These are phyloP conservation scores for Andrena hattorfiana DNA, from an alignment of 2,888 invertebrate genomes.

Conservation along the genomic window DNA sequence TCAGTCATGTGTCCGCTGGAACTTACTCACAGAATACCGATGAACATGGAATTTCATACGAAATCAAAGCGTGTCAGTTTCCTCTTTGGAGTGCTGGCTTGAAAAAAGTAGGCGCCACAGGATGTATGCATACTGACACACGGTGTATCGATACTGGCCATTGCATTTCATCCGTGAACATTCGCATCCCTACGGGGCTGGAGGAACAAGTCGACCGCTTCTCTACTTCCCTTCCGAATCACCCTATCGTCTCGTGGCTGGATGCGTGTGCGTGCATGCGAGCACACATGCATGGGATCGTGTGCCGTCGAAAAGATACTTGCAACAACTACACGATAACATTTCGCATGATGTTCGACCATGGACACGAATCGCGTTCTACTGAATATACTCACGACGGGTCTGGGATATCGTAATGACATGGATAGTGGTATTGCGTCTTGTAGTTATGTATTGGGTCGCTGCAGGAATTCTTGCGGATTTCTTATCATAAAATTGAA, in stretches of 20 bases:
- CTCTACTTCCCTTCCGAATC: constrained; percentile 42
- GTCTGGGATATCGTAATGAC: constrained; percentile 60
- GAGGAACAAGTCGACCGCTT: constrained; percentile 19
- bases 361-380: constrained; percentile 38
- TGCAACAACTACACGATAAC: constrained; percentile 27
- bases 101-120: constrained; percentile 40
- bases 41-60: constrained; percentile 32
- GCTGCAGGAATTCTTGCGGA: no score
- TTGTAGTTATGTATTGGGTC: constrained; percentile 32
- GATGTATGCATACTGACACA: constrained; percentile 42
- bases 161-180: constrained; percentile 72
- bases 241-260: constrained; percentile 36
- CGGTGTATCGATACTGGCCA: constrained; percentile 73
- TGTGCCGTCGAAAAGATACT: constrained; percentile 10
- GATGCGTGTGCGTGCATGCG: constrained; percentile 12
- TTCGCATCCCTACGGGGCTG: constrained; percentile 55
- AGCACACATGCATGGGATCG: background rate
- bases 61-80: constrained; percentile 51
- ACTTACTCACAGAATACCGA: constrained; percentile 10
- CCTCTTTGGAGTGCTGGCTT: constrained; percentile 19
- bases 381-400: constrained; percentile 62
- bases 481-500: no score
- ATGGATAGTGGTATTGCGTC: constrained; percentile 70
- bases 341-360: constrained; percentile 46
- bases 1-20: background rate